Evolutionary conservation across 2,797 vertebrate species (phyloP).

Genomic region (Heterohyrax brucei): DNA sequence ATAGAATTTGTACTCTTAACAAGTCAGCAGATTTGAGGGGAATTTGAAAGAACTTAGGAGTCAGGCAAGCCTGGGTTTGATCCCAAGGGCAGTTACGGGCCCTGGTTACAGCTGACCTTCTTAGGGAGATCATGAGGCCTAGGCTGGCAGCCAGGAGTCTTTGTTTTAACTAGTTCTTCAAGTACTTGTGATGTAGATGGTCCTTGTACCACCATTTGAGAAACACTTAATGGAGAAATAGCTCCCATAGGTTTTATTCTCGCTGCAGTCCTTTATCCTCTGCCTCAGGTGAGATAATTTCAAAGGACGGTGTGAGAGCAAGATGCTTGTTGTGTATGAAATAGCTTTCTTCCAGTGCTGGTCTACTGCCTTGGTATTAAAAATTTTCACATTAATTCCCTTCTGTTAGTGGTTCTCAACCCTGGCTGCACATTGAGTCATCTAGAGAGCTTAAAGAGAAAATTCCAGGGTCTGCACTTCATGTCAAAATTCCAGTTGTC

Average conservation of each 20-base stretch:
- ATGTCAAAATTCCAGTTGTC: neutral
- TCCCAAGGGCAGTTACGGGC: neutral
- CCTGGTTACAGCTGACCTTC: neutral
- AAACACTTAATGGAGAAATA: neutral
- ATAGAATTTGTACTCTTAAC: neutral
- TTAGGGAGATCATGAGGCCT: neutral
- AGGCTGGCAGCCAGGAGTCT: neutral
- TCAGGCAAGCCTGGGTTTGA: neutral
- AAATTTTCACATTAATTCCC: rapidly evolving
- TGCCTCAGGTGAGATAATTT: neutral
- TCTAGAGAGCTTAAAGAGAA: neutral
- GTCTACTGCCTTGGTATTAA: neutral
- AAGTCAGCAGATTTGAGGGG: neutral
- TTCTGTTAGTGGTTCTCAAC: neutral
- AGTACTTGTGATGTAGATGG: neutral
- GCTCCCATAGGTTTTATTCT: neutral
- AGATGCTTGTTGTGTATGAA: neutral
- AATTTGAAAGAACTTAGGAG: neutral
- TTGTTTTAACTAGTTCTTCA: neutral
- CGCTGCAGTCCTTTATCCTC: neutral
- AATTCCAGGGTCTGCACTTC: neutral
- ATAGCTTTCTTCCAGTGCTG: neutral
- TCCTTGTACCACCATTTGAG: neutral
- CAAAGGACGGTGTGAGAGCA: neutral
- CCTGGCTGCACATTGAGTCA: neutral